Conservation (phyloP, 2,797 vertebrate species). For the Enteromius afrohamiltoni region DNA sequence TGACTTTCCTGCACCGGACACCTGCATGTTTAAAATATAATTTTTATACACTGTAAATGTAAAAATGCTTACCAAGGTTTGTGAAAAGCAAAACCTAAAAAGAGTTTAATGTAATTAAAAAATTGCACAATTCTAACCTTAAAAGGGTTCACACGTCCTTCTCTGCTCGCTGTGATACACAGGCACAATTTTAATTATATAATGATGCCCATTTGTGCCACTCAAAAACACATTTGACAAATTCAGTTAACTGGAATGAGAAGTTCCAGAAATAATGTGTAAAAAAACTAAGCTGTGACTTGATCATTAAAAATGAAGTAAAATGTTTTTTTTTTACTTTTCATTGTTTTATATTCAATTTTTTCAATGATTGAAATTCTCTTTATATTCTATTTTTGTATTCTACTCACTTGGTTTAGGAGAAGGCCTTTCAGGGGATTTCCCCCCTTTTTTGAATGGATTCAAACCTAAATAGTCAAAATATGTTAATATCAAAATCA, state of each 20-base stretch:
- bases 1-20: conserved; percentile 78
- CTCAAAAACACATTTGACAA: not conserved
- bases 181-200: not conserved
- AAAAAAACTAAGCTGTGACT: not conserved
- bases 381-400: not conserved
- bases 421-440: conserved; percentile 70
- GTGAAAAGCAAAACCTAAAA: not conserved
- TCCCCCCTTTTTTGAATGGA: conserved; percentile 74
- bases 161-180: conserved; percentile 70
- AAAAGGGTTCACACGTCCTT: conserved; percentile 89
- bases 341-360: not conserved
- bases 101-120: not conserved
- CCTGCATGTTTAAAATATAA: conserved; percentile 69
- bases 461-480: conserved; percentile 74
- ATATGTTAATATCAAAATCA: not conserved
- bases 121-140: conserved; percentile 81
- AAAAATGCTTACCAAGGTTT: not conserved
- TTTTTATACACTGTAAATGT: not conserved
- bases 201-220: not conserved
- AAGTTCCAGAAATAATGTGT: too few relatives aligned
- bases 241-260: not conserved
- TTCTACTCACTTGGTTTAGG: conserved; percentile 78
- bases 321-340: not conserved
- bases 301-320: not conserved
- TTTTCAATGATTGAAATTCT: not conserved